These are phyloP conservation scores for Chauna torquata DNA, from an alignment of 2,113 vertebrate species.

Conservation along the genomic window DNA sequence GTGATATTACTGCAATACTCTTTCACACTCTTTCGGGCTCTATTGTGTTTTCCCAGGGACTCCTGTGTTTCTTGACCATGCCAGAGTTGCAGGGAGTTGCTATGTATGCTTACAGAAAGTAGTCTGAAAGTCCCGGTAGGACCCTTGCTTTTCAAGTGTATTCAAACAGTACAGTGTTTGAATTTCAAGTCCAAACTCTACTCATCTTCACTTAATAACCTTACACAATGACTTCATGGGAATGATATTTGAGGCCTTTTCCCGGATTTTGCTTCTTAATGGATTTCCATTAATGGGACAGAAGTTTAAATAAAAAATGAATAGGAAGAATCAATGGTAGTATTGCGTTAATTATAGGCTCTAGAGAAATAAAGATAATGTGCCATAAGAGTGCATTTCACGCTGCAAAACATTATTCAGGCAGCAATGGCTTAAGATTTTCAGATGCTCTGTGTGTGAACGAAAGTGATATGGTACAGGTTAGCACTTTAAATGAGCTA, in stretches of 20 bases:
- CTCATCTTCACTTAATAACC: neutral
- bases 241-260: neutral
- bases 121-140: neutral
- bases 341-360: neutral
- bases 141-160: neutral
- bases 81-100: neutral
- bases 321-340: neutral
- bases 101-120: neutral
- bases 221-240: neutral
- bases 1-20: fast-evolving
- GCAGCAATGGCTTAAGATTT: neutral
- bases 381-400: neutral
- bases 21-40: neutral
- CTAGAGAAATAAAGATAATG: neutral
- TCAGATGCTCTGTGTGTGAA: neutral
- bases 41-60: fast-evolving
- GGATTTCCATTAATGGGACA: neutral
- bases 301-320: neutral
- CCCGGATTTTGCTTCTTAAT: neutral
- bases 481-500: neutral
- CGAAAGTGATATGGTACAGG: neutral
- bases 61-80: neutral
- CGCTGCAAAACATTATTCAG: fast-evolving
- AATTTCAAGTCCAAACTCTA: neutral
- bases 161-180: neutral